A percentile compares a stretch with the other conserved stretches of the same genome.
phyloP scores from a whole-genome alignment of 1,140 invertebrate genomes.

The Apis laboriosa region DNA sequence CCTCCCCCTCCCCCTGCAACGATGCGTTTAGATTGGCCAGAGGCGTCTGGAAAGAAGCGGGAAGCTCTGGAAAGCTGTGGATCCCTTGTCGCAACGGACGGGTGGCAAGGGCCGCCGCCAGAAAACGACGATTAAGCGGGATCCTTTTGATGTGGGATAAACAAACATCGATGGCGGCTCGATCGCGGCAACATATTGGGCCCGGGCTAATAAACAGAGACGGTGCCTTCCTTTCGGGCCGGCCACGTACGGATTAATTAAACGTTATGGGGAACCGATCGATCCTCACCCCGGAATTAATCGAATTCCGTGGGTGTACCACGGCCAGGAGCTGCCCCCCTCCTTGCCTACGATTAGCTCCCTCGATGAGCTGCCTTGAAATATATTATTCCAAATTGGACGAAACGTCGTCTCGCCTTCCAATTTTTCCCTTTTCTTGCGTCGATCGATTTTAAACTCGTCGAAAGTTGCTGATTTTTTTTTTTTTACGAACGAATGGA shows the following conservation, averaged over 20 bases:
- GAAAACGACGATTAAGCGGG: slow-evolving; percentile 71
- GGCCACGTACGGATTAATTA: slow-evolving; percentile 55
- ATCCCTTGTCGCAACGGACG: neutral
- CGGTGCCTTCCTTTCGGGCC: slow-evolving; percentile 65
- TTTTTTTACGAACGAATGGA: too few relatives aligned
- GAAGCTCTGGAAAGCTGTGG: neutral
- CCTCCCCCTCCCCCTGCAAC: neutral
- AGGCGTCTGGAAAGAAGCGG: slow-evolving; percentile 18
- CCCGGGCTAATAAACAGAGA: slow-evolving; percentile 68
- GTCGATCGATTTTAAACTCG: too few relatives aligned
- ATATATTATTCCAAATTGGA: too few relatives aligned
- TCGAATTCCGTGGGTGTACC: slow-evolving; percentile 65
- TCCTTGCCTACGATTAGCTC: too few relatives aligned
- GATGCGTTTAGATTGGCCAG: neutral
- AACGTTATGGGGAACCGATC: slow-evolving; percentile 57
- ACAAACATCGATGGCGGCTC: slow-evolving; percentile 65
- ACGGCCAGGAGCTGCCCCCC: neutral
- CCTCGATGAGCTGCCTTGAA: too few relatives aligned
- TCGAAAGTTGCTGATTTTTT: too few relatives aligned
- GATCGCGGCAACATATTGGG: slow-evolving; percentile 66
- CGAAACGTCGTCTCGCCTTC: neutral
- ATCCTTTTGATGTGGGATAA: slow-evolving; percentile 77
- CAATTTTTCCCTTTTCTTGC: neutral
- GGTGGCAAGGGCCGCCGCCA: neutral
- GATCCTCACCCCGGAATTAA: slow-evolving; percentile 53